Evolutionary conservation across 2,888 invertebrate species (phyloP).

Genomic region (Scrobipalpa atriplicella): DNA sequence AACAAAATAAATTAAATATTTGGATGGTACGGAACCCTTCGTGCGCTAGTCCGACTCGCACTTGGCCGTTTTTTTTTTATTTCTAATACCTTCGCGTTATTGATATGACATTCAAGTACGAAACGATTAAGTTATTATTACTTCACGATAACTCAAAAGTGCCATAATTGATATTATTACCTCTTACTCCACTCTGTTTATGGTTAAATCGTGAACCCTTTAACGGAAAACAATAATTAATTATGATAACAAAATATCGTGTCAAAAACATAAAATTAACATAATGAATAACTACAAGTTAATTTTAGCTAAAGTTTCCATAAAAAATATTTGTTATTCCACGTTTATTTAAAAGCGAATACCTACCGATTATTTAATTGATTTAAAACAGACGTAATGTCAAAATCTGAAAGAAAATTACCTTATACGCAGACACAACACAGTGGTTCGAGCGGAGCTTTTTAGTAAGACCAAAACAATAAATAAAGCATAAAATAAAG

Average conservation of each 20-base stretch:
- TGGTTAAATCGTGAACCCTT: constrained; percentile 36
- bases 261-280: constrained; percentile 23
- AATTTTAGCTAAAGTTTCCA: too few relatives aligned
- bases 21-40: too few relatives aligned
- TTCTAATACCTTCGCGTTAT: background rate
- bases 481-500: constrained; percentile 70
- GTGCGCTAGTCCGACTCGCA: too few relatives aligned
- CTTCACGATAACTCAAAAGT: constrained; percentile 26
- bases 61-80: too few relatives aligned
- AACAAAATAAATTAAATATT: too few relatives aligned
- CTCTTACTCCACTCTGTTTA: constrained; percentile 30
- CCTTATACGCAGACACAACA: constrained; percentile 35
- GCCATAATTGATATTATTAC: constrained; percentile 30
- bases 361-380: background rate
- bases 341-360: background rate
- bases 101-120: background rate
- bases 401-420: background rate
- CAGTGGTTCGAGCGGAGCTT: constrained; percentile 41
- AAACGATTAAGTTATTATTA: constrained; percentile 7
- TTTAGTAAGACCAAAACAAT: constrained; percentile 52
- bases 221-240: constrained; percentile 39
- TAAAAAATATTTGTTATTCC: too few relatives aligned
- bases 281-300: background rate
- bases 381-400: background rate
- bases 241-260: constrained; percentile 40